Percentiles rank a stretch among this genome's conserved stretches.
phyloP scores from a whole-genome alignment of 1,140 invertebrate genomes.

The Ladona fulva region DNA sequence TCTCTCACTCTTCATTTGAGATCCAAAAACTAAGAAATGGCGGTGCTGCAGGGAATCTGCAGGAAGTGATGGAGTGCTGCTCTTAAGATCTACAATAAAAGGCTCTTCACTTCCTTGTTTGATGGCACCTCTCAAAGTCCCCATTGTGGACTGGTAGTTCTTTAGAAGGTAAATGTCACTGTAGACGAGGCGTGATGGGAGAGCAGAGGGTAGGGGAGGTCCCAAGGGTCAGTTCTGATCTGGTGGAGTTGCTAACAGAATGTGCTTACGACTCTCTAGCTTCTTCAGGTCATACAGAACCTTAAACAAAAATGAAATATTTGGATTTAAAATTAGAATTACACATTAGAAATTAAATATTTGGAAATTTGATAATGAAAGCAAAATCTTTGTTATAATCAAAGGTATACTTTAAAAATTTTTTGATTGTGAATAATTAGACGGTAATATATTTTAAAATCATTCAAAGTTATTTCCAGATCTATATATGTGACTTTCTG shows the following conservation, averaged over 20 bases:
- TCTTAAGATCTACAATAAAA: background rate
- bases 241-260: background rate
- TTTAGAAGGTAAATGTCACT: background rate
- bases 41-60: background rate
- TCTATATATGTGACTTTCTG: no score
- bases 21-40: background rate
- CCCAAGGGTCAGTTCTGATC: background rate
- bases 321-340: no score
- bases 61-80: background rate
- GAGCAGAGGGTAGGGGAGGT: background rate
- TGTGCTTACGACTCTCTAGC: background rate
- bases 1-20: background rate
- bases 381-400: no score
- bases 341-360: no score
- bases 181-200: background rate
- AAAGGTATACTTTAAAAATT: no score
- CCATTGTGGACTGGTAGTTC: background rate
- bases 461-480: no score
- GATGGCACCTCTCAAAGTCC: background rate
- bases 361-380: no score
- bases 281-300: constrained; percentile 18
- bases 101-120: background rate
- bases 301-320: no score
- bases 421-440: no score
- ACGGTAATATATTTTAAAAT: no score